Base-by-base conservation (phyloP, 2,113 vertebrate species). In the rat (Rattus norvegicus) region DNA sequence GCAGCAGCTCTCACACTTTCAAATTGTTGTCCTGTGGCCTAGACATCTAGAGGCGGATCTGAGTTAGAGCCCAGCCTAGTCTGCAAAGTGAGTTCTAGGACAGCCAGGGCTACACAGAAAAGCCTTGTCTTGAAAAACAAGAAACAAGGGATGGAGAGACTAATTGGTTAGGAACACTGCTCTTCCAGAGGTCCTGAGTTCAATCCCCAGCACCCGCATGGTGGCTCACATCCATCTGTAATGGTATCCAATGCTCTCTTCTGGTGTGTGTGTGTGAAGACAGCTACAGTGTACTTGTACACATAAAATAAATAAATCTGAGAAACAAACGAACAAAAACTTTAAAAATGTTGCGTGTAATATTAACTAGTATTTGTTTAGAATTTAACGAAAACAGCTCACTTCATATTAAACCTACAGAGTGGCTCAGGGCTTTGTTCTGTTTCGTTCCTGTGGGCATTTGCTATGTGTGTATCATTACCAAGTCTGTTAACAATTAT, bases 1-100 rank as follows among this genome's bases (percentile, higher is more conserved):
- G 97, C 96, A 97, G 96, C 90, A 97, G 91, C 65, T 87, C 85
- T 91, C 65, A 61, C 1, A 77, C 52, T 76, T 79, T 61, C 11
- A n/a, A 52, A 49, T 9, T 19, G 69, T 9, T 19, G 69, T 61
- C 76, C 39, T 70, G 3, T 5, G 12, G 47, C 63, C 33, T 72
- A 76, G 69, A 28, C 33, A 93, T 49, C 59, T 59, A n/a, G 30
- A 54, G 47, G 76, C 28, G 30, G 49, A 77, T 49, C 76, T 9
- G 47, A 54, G 47, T 79, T 28, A 13, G 30, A 72, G 70, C 16
- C 33, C 69, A 70, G 30, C 69, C 2, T 72, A 16, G 12, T 72
- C 69, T 72, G 19, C 14, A 19, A 16, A 72, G 36, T 14, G 14
- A 72, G 69, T 72, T 33, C 67, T 36, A 79, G 76, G 43, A 43